Conservation (phyloP, 2,888 invertebrate genomes). For the Arge pagana region DNA sequence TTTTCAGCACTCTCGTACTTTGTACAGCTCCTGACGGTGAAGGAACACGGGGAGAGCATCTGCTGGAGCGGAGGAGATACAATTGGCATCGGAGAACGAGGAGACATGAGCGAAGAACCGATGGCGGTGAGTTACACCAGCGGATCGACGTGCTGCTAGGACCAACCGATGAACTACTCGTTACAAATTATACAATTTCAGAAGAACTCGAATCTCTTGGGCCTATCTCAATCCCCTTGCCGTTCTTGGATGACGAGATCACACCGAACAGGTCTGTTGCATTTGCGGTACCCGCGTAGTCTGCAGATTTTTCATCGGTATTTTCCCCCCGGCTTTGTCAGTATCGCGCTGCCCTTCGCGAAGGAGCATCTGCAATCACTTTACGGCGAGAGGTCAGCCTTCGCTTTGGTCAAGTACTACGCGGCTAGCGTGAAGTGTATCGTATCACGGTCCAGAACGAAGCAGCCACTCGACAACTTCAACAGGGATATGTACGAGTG, state of each 20-base stretch:
- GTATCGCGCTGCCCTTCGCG: conserved; percentile 68
- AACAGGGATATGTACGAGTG: conserved; percentile 63
- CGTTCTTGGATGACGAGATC: conserved; percentile 64
- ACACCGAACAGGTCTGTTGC: conserved; percentile 55
- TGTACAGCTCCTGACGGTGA: neutral
- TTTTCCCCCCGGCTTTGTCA: conserved; percentile 27
- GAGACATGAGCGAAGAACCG: too few species aligned
- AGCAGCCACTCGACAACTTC: conserved; percentile 56
- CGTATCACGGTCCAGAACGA: conserved; percentile 49
- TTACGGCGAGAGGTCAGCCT: conserved; percentile 55
- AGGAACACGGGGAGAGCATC: too few species aligned
- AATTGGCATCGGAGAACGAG: neutral
- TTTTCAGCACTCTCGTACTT: neutral
- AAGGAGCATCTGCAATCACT: conserved; percentile 60
- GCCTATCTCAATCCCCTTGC: conserved; percentile 59
- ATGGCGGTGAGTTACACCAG: too few species aligned
- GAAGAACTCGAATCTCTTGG: too few species aligned
- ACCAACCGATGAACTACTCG: too few species aligned
- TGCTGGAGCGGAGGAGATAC: conserved; percentile 4
- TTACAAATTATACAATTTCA: too few species aligned
- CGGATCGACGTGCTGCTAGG: too few species aligned
- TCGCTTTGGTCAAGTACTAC: conserved; percentile 63
- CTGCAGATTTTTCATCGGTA: conserved; percentile 1
- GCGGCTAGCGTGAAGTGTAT: conserved; percentile 63
- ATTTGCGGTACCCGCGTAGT: too few species aligned